Evolutionary conservation across 1,140 invertebrate genomes (phyloP).

Genomic region (Megalonaias nervosa): DNA sequence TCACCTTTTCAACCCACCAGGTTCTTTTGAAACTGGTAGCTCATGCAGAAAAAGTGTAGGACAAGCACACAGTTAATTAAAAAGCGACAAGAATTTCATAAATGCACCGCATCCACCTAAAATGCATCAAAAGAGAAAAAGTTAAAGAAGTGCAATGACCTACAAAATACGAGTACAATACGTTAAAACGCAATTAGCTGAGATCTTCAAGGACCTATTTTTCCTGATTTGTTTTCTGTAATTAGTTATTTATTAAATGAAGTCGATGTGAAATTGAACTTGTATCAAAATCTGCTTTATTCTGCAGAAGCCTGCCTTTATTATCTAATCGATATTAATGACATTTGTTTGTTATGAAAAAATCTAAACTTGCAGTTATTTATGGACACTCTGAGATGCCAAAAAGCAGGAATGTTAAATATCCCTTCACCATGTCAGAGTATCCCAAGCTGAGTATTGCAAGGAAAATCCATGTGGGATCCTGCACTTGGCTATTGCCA

Average conservation of each 20-base stretch:
- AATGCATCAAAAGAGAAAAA: too few relatives aligned
- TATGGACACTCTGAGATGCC: slow-evolving; percentile 19
- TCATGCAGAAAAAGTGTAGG: too few relatives aligned
- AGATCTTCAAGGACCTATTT: too few relatives aligned
- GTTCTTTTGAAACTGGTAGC: too few relatives aligned
- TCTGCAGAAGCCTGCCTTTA: background rate
- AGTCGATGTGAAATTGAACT: slow-evolving; percentile 16
- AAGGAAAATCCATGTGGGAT: background rate
- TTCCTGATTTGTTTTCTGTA: slow-evolving; percentile 4
- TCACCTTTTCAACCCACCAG: too few relatives aligned
- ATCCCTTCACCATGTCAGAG: slow-evolving; percentile 9
- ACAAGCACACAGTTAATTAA: too few relatives aligned
- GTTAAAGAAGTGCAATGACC: too few relatives aligned
- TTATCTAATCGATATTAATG: slow-evolving; percentile 16
- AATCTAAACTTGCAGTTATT: slow-evolving; percentile 17
- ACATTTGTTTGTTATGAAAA: slow-evolving; percentile 18
- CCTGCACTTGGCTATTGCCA: too few relatives aligned
- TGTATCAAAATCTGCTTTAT: slow-evolving; percentile 3
- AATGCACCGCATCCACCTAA: too few relatives aligned
- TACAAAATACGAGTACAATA: too few relatives aligned
- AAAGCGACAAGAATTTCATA: too few relatives aligned
- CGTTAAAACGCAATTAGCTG: too few relatives aligned
- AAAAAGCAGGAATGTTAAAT: slow-evolving; percentile 16
- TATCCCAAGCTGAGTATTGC: slow-evolving; percentile 10
- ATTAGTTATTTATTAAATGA: slow-evolving; percentile 21